Percentiles rank a stretch among this genome's conserved stretches.
phyloP scores from a whole-genome alignment of 1,140 invertebrate species.

The Eurytemora carolleeae region DNA sequence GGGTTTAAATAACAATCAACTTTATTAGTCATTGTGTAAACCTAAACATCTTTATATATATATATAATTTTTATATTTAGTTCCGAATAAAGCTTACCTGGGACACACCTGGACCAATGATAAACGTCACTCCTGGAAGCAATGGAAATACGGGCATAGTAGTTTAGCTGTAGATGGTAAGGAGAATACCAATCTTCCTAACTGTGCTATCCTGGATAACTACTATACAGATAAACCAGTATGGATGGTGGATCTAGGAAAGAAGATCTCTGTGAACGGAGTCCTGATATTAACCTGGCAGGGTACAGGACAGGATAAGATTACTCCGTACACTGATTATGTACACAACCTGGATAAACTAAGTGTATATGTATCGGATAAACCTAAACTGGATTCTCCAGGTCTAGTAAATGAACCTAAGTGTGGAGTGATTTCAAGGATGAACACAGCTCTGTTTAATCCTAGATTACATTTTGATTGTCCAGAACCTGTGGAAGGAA shows the following conservation, averaged over 20 bases:
- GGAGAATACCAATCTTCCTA: slow-evolving; percentile 24
- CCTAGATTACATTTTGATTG: slow-evolving; percentile 31
- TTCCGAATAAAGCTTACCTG: slow-evolving; percentile 33
- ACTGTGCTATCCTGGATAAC: slow-evolving; percentile 35
- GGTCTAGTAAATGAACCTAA: slow-evolving; percentile 24
- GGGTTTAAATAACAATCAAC: no score
- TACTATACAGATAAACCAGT: slow-evolving; percentile 34
- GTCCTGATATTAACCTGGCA: slow-evolving; percentile 34
- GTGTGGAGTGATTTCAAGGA: slow-evolving; percentile 31
- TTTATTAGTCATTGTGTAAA: no score
- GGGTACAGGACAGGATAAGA: slow-evolving; percentile 30
- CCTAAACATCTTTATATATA: no score
- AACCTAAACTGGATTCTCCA: slow-evolving; percentile 23
- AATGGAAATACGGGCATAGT: slow-evolving; percentile 27
- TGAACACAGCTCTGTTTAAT: slow-evolving; percentile 33
- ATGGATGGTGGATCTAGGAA: slow-evolving; percentile 35
- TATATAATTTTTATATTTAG: slow-evolving; percentile 21
- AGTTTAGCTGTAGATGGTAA: slow-evolving; percentile 28
- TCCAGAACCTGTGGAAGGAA: slow-evolving; percentile 26
- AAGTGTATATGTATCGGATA: slow-evolving; percentile 32
- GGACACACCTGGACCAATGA: slow-evolving; percentile 35
- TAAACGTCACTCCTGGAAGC: slow-evolving; percentile 30
- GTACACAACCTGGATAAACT: slow-evolving; percentile 33
- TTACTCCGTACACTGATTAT: slow-evolving; percentile 29
- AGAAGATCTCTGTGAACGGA: slow-evolving; percentile 26